These are phyloP conservation scores for Danionella dracula DNA, from an alignment of 2,797 vertebrate species.

Conservation along the genomic window DNA sequence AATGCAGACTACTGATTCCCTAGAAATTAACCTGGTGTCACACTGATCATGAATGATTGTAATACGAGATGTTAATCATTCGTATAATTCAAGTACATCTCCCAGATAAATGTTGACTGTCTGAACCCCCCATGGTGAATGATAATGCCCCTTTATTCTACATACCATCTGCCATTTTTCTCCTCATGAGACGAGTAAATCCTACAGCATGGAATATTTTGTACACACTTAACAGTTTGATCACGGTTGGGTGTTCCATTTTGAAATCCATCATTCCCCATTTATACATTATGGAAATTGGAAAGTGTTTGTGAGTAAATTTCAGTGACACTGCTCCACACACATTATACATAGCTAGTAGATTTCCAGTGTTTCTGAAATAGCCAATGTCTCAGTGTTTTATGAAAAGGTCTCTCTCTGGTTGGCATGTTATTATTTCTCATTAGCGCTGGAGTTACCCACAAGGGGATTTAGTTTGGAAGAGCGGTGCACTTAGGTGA, in stretches of 20 bases:
- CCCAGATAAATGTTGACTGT: constrained; percentile 28
- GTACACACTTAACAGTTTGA: constrained; percentile 48
- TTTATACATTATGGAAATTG: constrained; percentile 52
- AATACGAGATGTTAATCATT: constrained; percentile 47
- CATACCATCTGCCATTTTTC: constrained; percentile 50
- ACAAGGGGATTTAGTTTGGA: constrained; percentile 63
- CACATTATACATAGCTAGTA: constrained; percentile 55
- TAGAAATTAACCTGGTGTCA: constrained; percentile 32
- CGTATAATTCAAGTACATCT: constrained; percentile 34
- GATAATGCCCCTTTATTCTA: constrained; percentile 26
- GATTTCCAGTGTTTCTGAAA: constrained; percentile 60
- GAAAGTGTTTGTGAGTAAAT: constrained; percentile 66
- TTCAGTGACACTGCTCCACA: constrained; percentile 58
- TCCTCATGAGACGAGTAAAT: constrained; percentile 46
- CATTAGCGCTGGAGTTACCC: constrained; percentile 64
- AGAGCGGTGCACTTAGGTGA: constrained; percentile 64
- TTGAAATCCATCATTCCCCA: constrained; percentile 39
- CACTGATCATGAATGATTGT: constrained; percentile 39
- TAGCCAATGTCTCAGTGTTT: constrained; percentile 57
- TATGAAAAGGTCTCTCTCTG: constrained; percentile 62
- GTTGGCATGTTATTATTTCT: constrained; percentile 64
- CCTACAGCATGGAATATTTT: constrained; percentile 33
- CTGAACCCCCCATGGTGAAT: constrained; percentile 38
- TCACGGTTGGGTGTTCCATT: constrained; percentile 40
- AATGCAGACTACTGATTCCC: background rate